phyloP scores from a whole-genome alignment of 1,140 invertebrate species.

The Pemphigus obesinymphae region DNA sequence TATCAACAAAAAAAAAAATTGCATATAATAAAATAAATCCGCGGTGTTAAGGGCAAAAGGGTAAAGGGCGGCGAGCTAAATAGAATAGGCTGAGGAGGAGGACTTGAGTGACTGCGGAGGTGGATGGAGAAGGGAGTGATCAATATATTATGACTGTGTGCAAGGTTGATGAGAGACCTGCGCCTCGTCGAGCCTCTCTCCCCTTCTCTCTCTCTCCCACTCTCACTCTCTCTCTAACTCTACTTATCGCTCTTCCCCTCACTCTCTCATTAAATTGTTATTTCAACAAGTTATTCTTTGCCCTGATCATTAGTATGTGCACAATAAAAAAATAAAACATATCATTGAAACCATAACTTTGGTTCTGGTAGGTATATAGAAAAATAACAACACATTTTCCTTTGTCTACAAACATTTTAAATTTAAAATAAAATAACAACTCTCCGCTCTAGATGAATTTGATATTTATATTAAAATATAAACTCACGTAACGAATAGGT shows the following conservation, averaged over 20 bases:
- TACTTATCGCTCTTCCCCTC: too few relatives aligned
- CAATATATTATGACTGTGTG: conserved; percentile 19
- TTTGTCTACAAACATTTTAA: too few relatives aligned
- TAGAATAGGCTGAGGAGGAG: background rate
- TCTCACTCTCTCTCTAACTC: too few relatives aligned
- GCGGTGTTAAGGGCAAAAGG: conserved; percentile 8
- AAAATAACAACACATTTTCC: too few relatives aligned
- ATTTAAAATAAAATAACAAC: too few relatives aligned
- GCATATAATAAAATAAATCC: background rate
- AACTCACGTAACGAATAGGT: too few relatives aligned
- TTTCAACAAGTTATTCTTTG: conserved; percentile 3
- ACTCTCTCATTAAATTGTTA: conserved; percentile 24
- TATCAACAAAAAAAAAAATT: background rate
- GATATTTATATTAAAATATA: too few relatives aligned
- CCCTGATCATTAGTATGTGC: background rate
- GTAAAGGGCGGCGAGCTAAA: background rate
- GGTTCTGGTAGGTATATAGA: too few relatives aligned
- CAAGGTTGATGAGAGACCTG: conserved; percentile 18
- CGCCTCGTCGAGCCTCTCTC: background rate
- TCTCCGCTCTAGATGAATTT: too few relatives aligned
- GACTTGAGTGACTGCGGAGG: background rate
- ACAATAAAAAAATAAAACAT: conserved; percentile 7
- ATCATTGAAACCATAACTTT: background rate
- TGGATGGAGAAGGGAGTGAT: conserved; percentile 1
- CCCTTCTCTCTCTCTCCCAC: too few relatives aligned